Evolutionary conservation across 2,888 invertebrate genomes (phyloP).

Genomic region (Pachycephus smyrnensis): DNA sequence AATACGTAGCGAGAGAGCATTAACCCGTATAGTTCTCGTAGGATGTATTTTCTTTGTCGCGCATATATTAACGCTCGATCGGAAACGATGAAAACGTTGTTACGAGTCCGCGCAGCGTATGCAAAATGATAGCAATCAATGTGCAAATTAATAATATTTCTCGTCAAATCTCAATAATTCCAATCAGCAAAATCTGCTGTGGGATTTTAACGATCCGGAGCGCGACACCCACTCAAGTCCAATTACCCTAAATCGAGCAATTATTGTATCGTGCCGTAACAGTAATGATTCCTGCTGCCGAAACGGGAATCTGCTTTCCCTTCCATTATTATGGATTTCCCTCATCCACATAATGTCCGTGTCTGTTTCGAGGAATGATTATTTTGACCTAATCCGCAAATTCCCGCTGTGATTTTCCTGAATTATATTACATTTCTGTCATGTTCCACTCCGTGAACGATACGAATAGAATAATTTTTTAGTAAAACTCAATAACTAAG

Average conservation of each 20-base stretch:
- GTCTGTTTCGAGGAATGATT: neutral
- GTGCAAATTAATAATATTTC: constrained; percentile 54
- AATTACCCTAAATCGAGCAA: constrained; percentile 31
- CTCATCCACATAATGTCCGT: neutral
- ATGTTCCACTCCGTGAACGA: no score
- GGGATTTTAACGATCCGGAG: neutral
- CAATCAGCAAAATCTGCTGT: constrained; percentile 51
- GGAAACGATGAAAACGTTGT: constrained; percentile 12
- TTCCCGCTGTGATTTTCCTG: no score
- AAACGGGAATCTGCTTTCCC: neutral
- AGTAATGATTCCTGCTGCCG: neutral
- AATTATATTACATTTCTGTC: no score
- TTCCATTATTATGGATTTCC: neutral
- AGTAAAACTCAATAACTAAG: neutral
- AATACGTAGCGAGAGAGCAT: neutral
- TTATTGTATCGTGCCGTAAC: constrained; percentile 19
- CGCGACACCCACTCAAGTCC: constrained; percentile 23
- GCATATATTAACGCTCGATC: constrained; percentile 15
- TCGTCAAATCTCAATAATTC: constrained; percentile 55
- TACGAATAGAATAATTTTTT: neutral
- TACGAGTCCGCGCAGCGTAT: constrained; percentile 7
- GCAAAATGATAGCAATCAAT: constrained; percentile 42
- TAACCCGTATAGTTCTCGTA: neutral
- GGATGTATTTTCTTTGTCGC: neutral
- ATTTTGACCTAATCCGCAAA: no score